phyloP scores from a whole-genome alignment of 2,113 vertebrate species.

The Dromaius novaehollandiae region DNA sequence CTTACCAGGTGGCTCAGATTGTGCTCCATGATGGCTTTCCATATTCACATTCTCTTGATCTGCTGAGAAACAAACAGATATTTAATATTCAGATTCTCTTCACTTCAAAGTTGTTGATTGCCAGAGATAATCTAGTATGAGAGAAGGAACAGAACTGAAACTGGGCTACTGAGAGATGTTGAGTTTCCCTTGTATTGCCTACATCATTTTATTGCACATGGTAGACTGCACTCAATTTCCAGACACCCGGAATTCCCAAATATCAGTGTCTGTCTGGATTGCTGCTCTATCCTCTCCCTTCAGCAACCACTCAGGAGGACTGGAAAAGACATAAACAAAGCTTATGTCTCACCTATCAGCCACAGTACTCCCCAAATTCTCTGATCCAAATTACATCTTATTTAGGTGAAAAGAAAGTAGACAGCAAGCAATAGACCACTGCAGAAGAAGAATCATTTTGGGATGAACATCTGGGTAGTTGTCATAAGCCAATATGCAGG shows the following conservation, averaged over 20 bases:
- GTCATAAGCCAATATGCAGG: neutral
- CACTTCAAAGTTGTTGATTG: neutral
- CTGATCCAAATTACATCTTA: neutral
- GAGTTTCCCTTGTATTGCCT: neutral
- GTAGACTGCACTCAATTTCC: neutral
- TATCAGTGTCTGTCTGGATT: neutral
- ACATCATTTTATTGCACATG: neutral
- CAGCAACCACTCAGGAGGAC: neutral
- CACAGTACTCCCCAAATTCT: neutral
- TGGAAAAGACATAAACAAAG: neutral
- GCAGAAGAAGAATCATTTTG: neutral
- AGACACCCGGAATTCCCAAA: neutral
- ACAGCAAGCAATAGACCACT: neutral
- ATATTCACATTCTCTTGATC: conserved; percentile 75
- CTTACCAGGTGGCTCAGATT: conserved; percentile 75
- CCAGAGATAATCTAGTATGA: neutral
- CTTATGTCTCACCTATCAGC: neutral
- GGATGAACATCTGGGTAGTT: neutral
- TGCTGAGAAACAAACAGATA: conserved; percentile 13
- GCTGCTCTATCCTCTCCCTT: neutral
- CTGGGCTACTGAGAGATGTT: neutral
- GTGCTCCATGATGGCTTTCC: conserved; percentile 53
- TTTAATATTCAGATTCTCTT: neutral
- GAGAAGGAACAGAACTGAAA: neutral
- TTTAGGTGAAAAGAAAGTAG: neutral